These are phyloP conservation scores for Uria lomvia DNA, from an alignment of 2,113 vertebrate genomes.

Conservation along the genomic window DNA sequence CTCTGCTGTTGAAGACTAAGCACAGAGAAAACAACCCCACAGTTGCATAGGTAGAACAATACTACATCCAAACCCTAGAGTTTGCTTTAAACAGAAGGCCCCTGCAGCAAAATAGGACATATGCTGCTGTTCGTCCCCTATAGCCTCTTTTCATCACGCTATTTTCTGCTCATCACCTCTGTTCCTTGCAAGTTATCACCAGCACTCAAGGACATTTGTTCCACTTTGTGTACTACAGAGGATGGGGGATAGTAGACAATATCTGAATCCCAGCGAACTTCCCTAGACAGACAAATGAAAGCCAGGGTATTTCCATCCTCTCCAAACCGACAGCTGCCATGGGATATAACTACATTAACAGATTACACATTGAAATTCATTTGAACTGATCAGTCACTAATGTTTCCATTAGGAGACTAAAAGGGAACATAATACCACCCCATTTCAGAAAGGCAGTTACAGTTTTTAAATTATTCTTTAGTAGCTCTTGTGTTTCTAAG, in stretches of 20 bases:
- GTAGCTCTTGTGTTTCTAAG: background rate
- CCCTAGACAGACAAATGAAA: background rate
- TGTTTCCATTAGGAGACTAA: background rate
- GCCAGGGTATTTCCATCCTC: background rate
- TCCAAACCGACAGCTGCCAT: background rate
- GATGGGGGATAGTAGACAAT: background rate
- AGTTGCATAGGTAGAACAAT: constrained; percentile 24
- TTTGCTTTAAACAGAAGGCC: constrained; percentile 30
- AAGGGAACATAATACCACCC: background rate
- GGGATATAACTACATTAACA: background rate
- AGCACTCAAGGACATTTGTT: constrained; percentile 31
- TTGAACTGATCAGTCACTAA: constrained; percentile 3
- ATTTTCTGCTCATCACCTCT: constrained; percentile 20
- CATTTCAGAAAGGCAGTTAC: background rate
- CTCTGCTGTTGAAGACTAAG: constrained; percentile 35
- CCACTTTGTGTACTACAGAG: background rate
- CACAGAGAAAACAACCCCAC: background rate
- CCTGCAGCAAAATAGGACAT: constrained; percentile 46
- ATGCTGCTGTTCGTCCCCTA: background rate
- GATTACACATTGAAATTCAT: background rate
- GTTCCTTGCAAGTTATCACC: constrained; percentile 1
- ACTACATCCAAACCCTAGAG: constrained; percentile 15
- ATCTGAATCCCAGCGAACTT: background rate
- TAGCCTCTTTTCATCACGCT: background rate
- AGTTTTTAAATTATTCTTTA: background rate